Evolutionary conservation across 2,888 invertebrate species (phyloP).

Genomic region (Oligia latruncula): DNA sequence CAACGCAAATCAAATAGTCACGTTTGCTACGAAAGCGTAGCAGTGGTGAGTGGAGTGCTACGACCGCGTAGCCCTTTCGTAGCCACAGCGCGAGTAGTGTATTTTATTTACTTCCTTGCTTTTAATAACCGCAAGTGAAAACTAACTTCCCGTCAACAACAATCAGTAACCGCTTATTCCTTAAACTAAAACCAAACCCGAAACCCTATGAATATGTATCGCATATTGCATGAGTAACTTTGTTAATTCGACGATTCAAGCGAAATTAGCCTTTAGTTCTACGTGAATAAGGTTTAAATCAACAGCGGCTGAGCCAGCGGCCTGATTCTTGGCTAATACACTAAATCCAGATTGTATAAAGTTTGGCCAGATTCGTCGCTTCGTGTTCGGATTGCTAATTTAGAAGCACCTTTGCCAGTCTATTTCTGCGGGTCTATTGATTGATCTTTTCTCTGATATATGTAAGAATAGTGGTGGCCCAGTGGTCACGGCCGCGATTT

Average conservation of each 20-base stretch:
- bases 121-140: background rate
- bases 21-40: constrained; percentile 12
- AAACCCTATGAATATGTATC: constrained; percentile 66
- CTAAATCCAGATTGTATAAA: constrained; percentile 58
- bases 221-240: constrained; percentile 55
- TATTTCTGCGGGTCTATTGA: constrained; percentile 26
- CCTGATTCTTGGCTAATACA: constrained; percentile 56
- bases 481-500: too few relatives aligned
- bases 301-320: constrained; percentile 21
- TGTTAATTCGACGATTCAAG: constrained; percentile 39
- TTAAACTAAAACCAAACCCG: constrained; percentile 38
- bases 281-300: constrained; percentile 14
- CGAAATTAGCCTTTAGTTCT: constrained; percentile 41
- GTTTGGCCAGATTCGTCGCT: constrained; percentile 39
- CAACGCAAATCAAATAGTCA: background rate
- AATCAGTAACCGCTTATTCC: constrained; percentile 3
- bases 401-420: constrained; percentile 38
- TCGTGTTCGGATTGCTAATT: constrained; percentile 38
- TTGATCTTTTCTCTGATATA: background rate
- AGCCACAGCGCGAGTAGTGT: background rate
- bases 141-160: background rate
- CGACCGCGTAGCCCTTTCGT: background rate
- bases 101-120: background rate
- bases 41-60: background rate
- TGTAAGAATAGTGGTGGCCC: background rate